phyloP scores from a whole-genome alignment of 1,140 invertebrate species.

The Brachystomella parvula region DNA sequence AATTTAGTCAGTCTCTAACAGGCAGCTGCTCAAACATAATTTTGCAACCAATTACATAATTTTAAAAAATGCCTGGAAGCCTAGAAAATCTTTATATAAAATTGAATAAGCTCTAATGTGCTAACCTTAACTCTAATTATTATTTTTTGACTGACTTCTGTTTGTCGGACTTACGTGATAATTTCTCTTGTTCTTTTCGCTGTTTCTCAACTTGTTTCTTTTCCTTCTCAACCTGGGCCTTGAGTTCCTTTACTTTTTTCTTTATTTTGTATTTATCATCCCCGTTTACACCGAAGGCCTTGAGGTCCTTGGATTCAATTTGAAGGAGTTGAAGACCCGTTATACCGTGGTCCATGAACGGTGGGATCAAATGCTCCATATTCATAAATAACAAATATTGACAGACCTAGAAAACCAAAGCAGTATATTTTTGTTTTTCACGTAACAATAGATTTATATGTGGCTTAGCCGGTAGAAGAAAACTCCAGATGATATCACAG shows the following conservation, averaged over 20 bases:
- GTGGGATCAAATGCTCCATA: conserved; percentile 70
- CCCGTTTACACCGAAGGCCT: conserved; percentile 67
- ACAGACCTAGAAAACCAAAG: conserved; percentile 62
- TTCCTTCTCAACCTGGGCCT: conserved; percentile 62
- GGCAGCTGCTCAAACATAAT: too few species aligned
- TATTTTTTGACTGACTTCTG: conserved; percentile 1
- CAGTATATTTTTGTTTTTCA: too few species aligned
- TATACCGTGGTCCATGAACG: conserved; percentile 74
- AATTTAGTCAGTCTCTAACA: too few species aligned
- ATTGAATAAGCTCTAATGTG: too few species aligned
- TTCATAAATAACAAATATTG: conserved; percentile 71
- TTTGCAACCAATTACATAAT: too few species aligned
- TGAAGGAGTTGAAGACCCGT: conserved; percentile 70
- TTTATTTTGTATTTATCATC: conserved; percentile 77
- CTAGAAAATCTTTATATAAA: too few species aligned
- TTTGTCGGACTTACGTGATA: background rate
- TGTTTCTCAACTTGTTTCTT: conserved; percentile 44
- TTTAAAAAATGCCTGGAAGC: too few species aligned
- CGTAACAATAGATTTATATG: conserved; percentile 19
- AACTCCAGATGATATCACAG: too few species aligned
- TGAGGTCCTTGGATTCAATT: conserved; percentile 78
- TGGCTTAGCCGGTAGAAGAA: too few species aligned
- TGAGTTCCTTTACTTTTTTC: conserved; percentile 78
- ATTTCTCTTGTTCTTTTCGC: conserved; percentile 1
- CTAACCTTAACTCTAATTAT: too few species aligned